Evolutionary conservation across 2,113 vertebrate species (phyloP).

Genomic region (Dendropsophus ebraccatus): DNA sequence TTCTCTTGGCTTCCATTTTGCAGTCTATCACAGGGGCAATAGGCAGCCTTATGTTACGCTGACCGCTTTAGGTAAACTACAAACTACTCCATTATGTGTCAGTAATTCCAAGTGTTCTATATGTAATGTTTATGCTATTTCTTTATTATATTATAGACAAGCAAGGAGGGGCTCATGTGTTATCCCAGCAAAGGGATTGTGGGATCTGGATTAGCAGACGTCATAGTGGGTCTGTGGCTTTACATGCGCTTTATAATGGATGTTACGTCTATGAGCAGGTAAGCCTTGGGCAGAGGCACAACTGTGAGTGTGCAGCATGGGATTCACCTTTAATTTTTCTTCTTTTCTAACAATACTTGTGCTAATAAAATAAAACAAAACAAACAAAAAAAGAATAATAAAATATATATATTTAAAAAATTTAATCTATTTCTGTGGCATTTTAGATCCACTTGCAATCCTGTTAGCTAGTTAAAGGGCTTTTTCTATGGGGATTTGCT

Average conservation of each 20-base stretch:
- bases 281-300: neutral
- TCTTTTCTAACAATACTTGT: too few species aligned
- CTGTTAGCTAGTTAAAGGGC: too few species aligned
- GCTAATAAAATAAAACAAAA: too few species aligned
- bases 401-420: too few species aligned
- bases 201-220: neutral
- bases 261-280: conserved; percentile 40
- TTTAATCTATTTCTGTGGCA: too few species aligned
- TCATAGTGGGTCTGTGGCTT: neutral
- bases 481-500: too few species aligned
- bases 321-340: too few species aligned
- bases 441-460: too few species aligned
- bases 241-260: neutral
- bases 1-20: conserved; percentile 3
- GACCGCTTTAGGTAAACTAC: conserved; percentile 18
- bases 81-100: too few species aligned
- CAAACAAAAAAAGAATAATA: too few species aligned
- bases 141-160: neutral
- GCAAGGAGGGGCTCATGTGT: neutral
- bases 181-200: conserved; percentile 27
- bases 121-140: too few species aligned
- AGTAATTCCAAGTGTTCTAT: too few species aligned
- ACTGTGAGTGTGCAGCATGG: neutral
- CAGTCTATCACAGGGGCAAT: neutral
- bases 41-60: neutral